These are phyloP conservation scores for Calephelis virginiensis DNA, from an alignment of 1,140 invertebrate genomes.

Conservation along the genomic window DNA sequence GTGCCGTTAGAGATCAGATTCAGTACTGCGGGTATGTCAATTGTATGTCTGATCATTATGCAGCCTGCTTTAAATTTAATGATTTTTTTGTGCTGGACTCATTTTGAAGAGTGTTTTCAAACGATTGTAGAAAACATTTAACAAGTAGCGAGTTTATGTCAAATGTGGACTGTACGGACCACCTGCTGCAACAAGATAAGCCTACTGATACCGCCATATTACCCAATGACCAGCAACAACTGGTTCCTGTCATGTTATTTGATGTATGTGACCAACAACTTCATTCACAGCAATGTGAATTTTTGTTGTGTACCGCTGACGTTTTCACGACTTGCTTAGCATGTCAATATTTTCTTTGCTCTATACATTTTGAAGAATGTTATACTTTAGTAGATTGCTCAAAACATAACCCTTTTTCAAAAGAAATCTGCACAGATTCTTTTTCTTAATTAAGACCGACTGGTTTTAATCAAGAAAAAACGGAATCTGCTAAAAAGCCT, in stretches of 20 bases:
- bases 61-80: background rate
- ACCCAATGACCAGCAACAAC: too few species aligned
- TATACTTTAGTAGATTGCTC: conserved; percentile 6
- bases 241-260: too few species aligned
- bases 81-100: background rate
- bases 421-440: conserved; percentile 9
- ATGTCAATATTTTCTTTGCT: conserved; percentile 1
- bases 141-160: background rate
- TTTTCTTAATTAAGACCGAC: too few species aligned
- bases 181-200: too few species aligned
- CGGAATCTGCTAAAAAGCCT: background rate
- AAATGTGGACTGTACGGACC: too few species aligned
- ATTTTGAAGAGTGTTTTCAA: conserved; percentile 2
- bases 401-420: background rate
- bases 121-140: background rate
- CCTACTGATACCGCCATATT: too few species aligned
- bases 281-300: background rate
- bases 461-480: conserved; percentile 1
- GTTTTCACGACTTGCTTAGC: background rate
- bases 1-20: background rate
- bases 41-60: background rate
- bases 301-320: conserved; percentile 3
- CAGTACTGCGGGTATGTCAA: background rate
- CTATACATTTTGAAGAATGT: background rate
- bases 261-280: background rate